Conservation (phyloP, 2,113 vertebrate species). For the Neoarius graeffei region DNA sequence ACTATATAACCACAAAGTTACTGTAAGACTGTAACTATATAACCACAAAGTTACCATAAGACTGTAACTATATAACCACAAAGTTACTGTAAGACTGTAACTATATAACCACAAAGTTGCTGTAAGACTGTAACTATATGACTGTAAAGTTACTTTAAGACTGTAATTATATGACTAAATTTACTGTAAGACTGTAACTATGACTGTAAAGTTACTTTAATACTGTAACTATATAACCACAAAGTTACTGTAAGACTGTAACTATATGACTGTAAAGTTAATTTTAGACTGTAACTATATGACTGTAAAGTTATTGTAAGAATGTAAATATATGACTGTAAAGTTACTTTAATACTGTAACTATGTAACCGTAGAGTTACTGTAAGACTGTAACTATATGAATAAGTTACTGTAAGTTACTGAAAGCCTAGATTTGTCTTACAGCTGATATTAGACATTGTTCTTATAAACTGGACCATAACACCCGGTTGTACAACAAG, state of each 20-base stretch:
- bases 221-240: background rate
- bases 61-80: fast-evolving
- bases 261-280: background rate
- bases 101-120: background rate
- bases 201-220: background rate
- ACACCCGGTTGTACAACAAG: background rate
- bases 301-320: no score
- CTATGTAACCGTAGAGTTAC: no score
- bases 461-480: background rate
- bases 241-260: background rate
- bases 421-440: background rate
- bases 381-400: background rate
- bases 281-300: background rate
- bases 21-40: background rate
- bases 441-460: background rate
- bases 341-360: no score
- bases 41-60: background rate
- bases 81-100: background rate
- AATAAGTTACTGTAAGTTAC: background rate
- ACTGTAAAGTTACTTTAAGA: background rate
- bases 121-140: background rate
- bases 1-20: background rate
- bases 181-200: no score
- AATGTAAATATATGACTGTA: no score
- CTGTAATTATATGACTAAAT: background rate